A percentile compares a stretch with the other conserved stretches of the same genome.
Evolutionary conservation across 2,888 invertebrate genomes (phyloP).

Genomic region (Papilio gigon): DNA sequence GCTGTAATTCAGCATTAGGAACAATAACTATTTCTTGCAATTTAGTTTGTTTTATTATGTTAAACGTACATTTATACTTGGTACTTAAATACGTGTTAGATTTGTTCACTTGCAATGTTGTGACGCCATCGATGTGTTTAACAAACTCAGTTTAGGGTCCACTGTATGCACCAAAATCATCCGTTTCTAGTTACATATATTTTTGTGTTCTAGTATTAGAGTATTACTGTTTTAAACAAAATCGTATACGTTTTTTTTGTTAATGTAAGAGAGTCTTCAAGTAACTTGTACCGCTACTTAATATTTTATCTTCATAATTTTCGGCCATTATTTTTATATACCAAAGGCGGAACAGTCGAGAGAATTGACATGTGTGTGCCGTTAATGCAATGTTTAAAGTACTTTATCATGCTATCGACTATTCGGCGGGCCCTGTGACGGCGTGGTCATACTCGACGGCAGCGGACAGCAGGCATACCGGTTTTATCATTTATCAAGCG

Average conservation of each 20-base stretch:
- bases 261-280: neutral
- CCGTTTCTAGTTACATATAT: neutral
- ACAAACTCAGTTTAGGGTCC: slow-evolving; percentile 26
- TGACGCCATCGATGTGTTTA: slow-evolving; percentile 28
- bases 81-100: slow-evolving; percentile 1
- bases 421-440: slow-evolving; percentile 44
- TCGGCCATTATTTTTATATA: too few species aligned
- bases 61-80: neutral
- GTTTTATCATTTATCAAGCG: slow-evolving; percentile 78
- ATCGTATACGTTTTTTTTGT: neutral
- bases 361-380: slow-evolving; percentile 33
- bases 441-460: slow-evolving; percentile 48
- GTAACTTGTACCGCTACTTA: neutral
- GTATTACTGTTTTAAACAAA: neutral
- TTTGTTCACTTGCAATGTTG: neutral
- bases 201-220: too few species aligned
- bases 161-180: neutral
- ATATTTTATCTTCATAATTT: neutral
- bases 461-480: slow-evolving; percentile 53
- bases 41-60: neutral
- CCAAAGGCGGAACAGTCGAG: neutral
- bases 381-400: slow-evolving; percentile 52
- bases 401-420: slow-evolving; percentile 54
- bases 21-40: too few species aligned
- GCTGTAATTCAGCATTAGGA: too few species aligned